Evolutionary conservation across 2,888 invertebrate genomes (phyloP), one percentile per base, ranked within the genome.

Genomic region (Muscina levida): DNA sequence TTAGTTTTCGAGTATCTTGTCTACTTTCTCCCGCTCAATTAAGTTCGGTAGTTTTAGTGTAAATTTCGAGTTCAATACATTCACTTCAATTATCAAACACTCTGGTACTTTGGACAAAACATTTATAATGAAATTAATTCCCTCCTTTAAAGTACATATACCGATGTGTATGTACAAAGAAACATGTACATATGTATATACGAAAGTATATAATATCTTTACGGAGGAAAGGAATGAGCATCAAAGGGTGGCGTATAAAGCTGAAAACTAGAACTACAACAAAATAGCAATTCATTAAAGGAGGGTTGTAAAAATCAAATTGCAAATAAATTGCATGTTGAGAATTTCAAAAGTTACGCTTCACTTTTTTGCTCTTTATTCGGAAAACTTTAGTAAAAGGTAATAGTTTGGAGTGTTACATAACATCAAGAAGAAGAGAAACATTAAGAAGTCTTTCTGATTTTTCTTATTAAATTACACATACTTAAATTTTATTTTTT

Each of bases 111-210:
- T 56, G 19, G 13, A 24, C 57, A 57, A 37, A 53, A 37, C 8
- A 57, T 39, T 53, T 74, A 74, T 70, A 72, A 77, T 77, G 73
- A 81, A 81, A 81, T 77, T 71, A 80, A 77, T 77, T 80, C 77
- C 71, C 59, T 74, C 71, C 67, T 80, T 67, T 15, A 65, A 76
- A 68, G 42, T 37, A n/a, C 70, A 46, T 66, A 51, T 42, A 19
- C 39, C 13, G 53, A 17, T 42, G 53, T n/a, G n/a, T n/a, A n/a
- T n/a, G n/a, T n/a, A n/a, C n/a, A n/a, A n/a, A n/a, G n/a, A n/a
- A n/a, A n/a, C n/a, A n/a, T n/a, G n/a, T n/a, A n/a, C n/a, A n/a
- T n/a, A n/a, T n/a, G n/a, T n/a, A n/a, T n/a, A n/a, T n/a, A n/a
- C n/a, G n/a, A n/a, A n/a, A n/a, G n/a, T n/a, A n/a, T n/a, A n/a